Conservation (phyloP, 37 sponge, comb jelly and placozoan species). For the Spongilla lacustris region DNA sequence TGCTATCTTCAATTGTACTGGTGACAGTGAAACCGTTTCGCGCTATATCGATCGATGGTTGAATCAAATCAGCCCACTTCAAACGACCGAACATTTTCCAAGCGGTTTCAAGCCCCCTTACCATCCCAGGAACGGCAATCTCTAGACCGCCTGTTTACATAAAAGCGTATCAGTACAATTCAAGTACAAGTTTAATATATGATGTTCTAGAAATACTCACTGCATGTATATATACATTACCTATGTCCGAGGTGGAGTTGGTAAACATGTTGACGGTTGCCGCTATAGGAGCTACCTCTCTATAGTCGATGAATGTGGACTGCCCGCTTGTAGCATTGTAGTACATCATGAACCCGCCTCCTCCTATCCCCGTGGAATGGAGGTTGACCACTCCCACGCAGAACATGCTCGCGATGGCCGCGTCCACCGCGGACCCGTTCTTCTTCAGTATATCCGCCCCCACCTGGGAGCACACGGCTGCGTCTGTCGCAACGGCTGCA, state of each 20-base stretch:
- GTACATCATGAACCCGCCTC: slow-evolving; percentile 94
- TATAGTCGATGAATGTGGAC: slow-evolving; percentile 77
- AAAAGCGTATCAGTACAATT: neutral
- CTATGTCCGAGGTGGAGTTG: neutral
- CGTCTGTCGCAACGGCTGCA: slow-evolving; percentile 93
- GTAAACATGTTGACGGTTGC: slow-evolving; percentile 44
- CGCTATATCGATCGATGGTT: slow-evolving; percentile 76
- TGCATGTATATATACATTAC: neutral
- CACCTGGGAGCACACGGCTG: slow-evolving; percentile 73
- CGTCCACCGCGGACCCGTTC: slow-evolving; percentile 92
- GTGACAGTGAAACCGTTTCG: slow-evolving; percentile 74
- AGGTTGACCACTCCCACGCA: slow-evolving; percentile 91
- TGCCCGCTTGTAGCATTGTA: slow-evolving; percentile 58
- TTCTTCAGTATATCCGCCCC: slow-evolving; percentile 72
- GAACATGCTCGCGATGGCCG: slow-evolving; percentile 85
- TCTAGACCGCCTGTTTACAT: slow-evolving; percentile 71
- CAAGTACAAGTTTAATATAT: neutral
- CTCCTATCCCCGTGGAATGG: slow-evolving; percentile 95
- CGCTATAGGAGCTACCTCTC: slow-evolving; percentile 82
- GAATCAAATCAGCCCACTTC: slow-evolving; percentile 68
- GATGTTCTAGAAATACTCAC: no score
- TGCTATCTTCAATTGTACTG: slow-evolving; percentile 54
- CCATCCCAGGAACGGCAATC: slow-evolving; percentile 82
- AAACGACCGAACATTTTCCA: slow-evolving; percentile 65
- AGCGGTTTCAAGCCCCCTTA: slow-evolving; percentile 70